Conservation (phyloP, 2,888 invertebrate species). For the Caenorhabditis zanzibari region DNA sequence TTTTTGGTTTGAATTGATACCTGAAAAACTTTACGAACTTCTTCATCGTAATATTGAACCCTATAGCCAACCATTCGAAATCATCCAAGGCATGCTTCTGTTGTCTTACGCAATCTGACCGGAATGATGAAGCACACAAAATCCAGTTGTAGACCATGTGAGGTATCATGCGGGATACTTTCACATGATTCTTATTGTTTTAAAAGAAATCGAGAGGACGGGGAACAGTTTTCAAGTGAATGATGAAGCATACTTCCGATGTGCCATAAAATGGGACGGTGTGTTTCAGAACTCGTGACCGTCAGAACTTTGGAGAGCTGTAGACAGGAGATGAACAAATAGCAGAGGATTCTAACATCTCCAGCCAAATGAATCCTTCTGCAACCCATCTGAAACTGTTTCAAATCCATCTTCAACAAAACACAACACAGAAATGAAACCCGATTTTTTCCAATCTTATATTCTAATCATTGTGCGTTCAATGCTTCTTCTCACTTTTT, state of each 20-base stretch:
- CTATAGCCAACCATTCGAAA: neutral
- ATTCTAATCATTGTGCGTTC: slow-evolving; percentile 33
- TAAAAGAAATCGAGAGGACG: neutral
- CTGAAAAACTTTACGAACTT: too few species aligned
- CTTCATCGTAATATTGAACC: too few species aligned
- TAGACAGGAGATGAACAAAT: too few species aligned
- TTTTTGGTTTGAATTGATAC: too few species aligned
- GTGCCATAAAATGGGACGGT: too few species aligned
- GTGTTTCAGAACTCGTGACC: too few species aligned
- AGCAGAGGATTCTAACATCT: too few species aligned
- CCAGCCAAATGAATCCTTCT: too few species aligned
- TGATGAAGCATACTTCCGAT: neutral
- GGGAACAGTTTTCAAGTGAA: neutral
- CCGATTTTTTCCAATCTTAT: neutral
- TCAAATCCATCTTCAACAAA: neutral
- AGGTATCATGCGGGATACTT: slow-evolving; percentile 18
- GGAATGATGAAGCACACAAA: slow-evolving; percentile 13
- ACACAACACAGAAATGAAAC: slow-evolving; percentile 11
- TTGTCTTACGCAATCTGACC: slow-evolving; percentile 19
- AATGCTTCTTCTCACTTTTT: slow-evolving; percentile 29
- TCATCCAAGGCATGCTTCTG: neutral
- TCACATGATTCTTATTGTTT: slow-evolving; percentile 9
- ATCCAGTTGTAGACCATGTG: slow-evolving; percentile 20
- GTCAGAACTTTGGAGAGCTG: too few species aligned
- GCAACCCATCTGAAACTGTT: neutral